Evolutionary conservation across 2,113 vertebrate species (phyloP), one percentile per base, ranked within the genome.

Genomic region (Ophthalmolycus amberensis): DNA sequence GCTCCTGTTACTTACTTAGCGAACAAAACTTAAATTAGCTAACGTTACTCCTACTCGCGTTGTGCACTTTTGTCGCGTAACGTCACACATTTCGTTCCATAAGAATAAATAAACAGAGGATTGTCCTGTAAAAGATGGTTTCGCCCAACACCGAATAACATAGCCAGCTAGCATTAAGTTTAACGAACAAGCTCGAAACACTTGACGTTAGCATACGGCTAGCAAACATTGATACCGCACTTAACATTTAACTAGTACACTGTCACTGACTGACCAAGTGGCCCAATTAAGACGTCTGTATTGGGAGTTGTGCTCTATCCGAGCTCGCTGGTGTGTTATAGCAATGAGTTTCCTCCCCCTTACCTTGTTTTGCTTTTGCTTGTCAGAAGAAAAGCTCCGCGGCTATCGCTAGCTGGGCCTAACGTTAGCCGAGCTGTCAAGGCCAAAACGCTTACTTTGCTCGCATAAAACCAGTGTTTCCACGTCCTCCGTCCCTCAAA

Each of bases 351-450:
- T 71, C 52, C 62, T 34, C 2, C 1, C 27, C 11, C 94, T 88
- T 90, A 93, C 93, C 93, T 92, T 93, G 86, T 82, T 88, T 90
- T 85, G 75, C 71, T 88, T 88, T 85, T 86, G 69, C 66, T 70
- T 56, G 52, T 14, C 56, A 80, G 84, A 85, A 86, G 77, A 80
- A 65, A 77, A 29, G 89, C 80, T 87, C 75, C 82, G 22, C 68
- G 10, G 87, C 82, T 90, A 84, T 63, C 80, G 59, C 40, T 88
- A 73, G 80, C 80, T 44, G 75, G 92, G 89, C 87, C 91, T 85
- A 25, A 14, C 46, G 82, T 81, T 86, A 91, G 89, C 85, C 84
- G 46, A 86, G 70, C 65, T 80, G 50, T 63, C 83, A 32, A 77
- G 75, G 78, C 82, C 82, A 75, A 79, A 73, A 77, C 37, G 80